phyloP scores from a whole-genome alignment of 2,888 invertebrate genomes.

The Nemotelus nigrinus region DNA sequence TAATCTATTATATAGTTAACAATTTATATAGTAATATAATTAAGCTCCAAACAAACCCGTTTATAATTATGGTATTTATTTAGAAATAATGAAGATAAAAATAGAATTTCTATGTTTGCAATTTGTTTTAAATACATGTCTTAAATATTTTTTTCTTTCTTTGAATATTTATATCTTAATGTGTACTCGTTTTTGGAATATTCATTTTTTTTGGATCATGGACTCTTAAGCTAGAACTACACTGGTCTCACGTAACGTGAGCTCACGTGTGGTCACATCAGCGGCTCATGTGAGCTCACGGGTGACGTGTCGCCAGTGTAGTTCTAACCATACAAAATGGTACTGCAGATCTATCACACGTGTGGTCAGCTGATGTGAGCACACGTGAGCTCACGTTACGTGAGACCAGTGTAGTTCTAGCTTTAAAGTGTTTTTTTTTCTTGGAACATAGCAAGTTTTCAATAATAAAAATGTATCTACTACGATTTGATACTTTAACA shows the following conservation, averaged over 20 bases:
- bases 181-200: conserved; percentile 5
- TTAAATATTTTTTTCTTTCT: background rate
- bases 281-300: too few species aligned
- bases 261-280: too few species aligned
- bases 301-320: too few species aligned
- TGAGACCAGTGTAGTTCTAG: too few species aligned
- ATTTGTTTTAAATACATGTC: background rate
- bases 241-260: too few species aligned
- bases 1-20: conserved; percentile 46
- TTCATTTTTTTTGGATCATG: background rate
- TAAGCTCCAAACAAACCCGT: conserved; percentile 47
- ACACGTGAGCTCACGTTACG: too few species aligned
- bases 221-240: too few species aligned
- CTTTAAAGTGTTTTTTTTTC: conserved; percentile 5
- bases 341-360: too few species aligned
- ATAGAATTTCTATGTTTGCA: conserved; percentile 19
- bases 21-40: conserved; percentile 45
- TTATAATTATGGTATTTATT: background rate
- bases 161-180: conserved; percentile 3
- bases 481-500: conserved; percentile 42
- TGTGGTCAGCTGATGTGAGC: too few species aligned
- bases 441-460: conserved; percentile 29
- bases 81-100: conserved; percentile 31
- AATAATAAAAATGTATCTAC: conserved; percentile 29
- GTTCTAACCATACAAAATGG: too few species aligned